phyloP scores from a whole-genome alignment of 2,113 vertebrate genomes.

The Capra hircus region DNA sequence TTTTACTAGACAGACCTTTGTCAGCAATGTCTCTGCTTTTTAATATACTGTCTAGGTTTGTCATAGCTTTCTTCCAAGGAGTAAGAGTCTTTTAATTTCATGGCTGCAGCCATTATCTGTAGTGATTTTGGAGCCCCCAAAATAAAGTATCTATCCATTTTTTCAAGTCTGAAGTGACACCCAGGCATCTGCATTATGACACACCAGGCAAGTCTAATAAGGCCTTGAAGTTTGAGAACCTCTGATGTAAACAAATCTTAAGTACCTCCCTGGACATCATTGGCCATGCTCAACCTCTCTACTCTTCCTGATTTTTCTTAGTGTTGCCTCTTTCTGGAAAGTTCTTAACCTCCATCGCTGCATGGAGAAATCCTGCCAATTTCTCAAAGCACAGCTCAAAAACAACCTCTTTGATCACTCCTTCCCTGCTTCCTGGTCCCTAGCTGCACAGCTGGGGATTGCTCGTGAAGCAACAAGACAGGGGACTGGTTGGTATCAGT shows the following conservation, averaged over 20 bases:
- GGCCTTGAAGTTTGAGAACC: not conserved
- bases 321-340: not conserved
- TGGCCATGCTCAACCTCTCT: not conserved
- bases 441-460: not conserved
- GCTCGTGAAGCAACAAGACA: not conserved
- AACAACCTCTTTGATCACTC: not conserved
- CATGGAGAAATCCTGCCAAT: not conserved
- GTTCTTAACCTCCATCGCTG: not conserved
- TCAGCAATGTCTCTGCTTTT: not conserved
- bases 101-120: not conserved
- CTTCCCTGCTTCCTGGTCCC: not conserved
- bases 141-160: not conserved
- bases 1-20: not conserved
- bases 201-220: not conserved
- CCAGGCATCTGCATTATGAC: not conserved
- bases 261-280: not conserved
- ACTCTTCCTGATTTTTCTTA: not conserved
- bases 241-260: not conserved
- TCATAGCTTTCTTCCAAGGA: not conserved
- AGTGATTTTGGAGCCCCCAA: not conserved
- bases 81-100: not conserved
- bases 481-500: not conserved
- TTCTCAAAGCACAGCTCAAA: not conserved
- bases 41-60: not conserved
- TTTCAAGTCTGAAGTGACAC: not conserved